phyloP scores from a whole-genome alignment of 2,113 vertebrate genomes.

The Nyctibius bracteatus region DNA sequence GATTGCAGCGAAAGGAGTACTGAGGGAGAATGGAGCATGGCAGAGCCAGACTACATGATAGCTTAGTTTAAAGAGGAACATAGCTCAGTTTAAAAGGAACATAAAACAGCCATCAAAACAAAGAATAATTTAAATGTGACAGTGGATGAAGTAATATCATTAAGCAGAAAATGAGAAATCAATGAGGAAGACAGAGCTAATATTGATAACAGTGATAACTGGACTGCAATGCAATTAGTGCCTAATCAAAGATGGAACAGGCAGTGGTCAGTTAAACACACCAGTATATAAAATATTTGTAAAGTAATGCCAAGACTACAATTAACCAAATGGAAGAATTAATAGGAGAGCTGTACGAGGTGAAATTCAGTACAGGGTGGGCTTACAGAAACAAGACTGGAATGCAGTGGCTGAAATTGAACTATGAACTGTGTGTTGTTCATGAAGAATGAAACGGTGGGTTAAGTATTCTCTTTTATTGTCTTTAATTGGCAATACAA shows the following conservation, averaged over 20 bases:
- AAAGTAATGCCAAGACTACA: not conserved
- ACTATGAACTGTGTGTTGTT: not conserved
- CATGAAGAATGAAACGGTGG: not conserved
- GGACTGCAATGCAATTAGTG: not conserved
- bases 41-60: not conserved
- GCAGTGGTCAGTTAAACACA: not conserved
- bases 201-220: not conserved
- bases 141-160: not conserved
- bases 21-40: not conserved
- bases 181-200: not conserved
- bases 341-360: not conserved
- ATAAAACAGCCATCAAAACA: not conserved
- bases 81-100: not conserved
- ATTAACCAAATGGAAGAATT: not conserved
- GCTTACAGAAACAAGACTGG: not conserved
- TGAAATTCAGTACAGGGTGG: not conserved
- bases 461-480: not conserved
- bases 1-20: not conserved
- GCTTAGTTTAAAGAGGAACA: too few relatives aligned
- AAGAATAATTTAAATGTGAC: slow-evolving; percentile 6
- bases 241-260: not conserved
- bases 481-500: not conserved
- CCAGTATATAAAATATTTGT: not conserved
- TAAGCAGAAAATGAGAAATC: slow-evolving; percentile 7
- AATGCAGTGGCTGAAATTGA: not conserved